A percentile compares a stretch with the other conserved stretches of the same genome.
These are phyloP conservation scores for Priocnemis perturbator DNA, from an alignment of 2,888 invertebrate species.

Conservation along the genomic window DNA sequence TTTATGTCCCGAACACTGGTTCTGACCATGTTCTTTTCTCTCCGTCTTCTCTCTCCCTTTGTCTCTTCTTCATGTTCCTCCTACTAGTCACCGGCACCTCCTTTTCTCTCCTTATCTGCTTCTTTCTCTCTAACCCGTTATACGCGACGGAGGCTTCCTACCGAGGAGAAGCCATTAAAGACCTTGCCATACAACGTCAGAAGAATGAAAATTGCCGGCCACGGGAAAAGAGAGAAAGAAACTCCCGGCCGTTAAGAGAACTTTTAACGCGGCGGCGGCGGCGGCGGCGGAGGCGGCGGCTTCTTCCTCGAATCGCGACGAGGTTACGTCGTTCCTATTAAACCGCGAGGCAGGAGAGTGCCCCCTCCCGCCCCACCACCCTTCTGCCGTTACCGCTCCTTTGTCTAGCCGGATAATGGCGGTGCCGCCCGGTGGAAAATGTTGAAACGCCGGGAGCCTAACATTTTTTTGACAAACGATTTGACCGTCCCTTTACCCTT, in stretches of 20 bases:
- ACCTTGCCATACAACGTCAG: slow-evolving; percentile 34
- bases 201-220: slow-evolving; percentile 41
- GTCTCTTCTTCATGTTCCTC: no score
- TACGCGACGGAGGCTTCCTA: slow-evolving; percentile 20
- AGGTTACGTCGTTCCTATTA: slow-evolving; percentile 23
- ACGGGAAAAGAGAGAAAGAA: slow-evolving; percentile 31
- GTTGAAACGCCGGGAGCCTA: slow-evolving; percentile 23
- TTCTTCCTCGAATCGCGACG: slow-evolving; percentile 36
- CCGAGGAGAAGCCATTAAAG: slow-evolving; percentile 41
- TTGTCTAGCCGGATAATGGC: slow-evolving; percentile 26
- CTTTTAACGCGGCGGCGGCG: slow-evolving; percentile 43
- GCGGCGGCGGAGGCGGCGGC: no score
- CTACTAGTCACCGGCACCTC: neutral
- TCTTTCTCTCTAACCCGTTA: slow-evolving; percentile 6
- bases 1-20: slow-evolving; percentile 8
- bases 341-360: slow-evolving; percentile 21
- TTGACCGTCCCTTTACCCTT: no score
- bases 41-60: neutral
- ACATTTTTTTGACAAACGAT: slow-evolving; percentile 15
- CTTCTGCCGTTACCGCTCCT: slow-evolving; percentile 13
- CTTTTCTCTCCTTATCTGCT: neutral
- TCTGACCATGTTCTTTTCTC: no score
- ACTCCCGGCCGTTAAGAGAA: slow-evolving; percentile 30
- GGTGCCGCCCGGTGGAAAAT: slow-evolving; percentile 21
- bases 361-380: neutral